These are phyloP conservation scores for Chorisops tibialis DNA, from an alignment of 2,888 invertebrate genomes.

Conservation along the genomic window DNA sequence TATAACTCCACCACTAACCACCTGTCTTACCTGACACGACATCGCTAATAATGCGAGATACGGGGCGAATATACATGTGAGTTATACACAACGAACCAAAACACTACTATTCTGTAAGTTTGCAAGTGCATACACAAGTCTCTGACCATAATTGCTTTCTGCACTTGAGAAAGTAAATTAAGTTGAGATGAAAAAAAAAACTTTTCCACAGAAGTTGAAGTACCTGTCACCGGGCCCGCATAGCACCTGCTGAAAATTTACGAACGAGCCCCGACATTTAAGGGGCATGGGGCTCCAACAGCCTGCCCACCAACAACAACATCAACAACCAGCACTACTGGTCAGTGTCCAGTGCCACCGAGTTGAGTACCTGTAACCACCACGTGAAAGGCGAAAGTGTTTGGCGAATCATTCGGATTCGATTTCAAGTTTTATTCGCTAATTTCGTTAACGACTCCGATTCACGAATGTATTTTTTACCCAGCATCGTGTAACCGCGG, in stretches of 20 bases:
- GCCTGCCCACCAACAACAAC: background rate
- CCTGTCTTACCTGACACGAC: too few species aligned
- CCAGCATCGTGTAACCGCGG: background rate
- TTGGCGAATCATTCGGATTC: background rate
- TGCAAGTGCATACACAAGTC: too few species aligned
- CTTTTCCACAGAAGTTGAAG: constrained; percentile 9
- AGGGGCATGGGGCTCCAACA: background rate
- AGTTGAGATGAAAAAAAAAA: background rate
- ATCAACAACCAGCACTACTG: constrained; percentile 2
- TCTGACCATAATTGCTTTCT: background rate
- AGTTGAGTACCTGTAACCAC: background rate
- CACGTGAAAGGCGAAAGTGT: constrained; percentile 24
- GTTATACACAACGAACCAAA: too few species aligned
- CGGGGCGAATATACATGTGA: too few species aligned
- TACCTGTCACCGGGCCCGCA: constrained; percentile 14
- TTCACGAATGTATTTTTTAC: too few species aligned
- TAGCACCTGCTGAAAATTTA: constrained; percentile 17
- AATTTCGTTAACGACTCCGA: background rate
- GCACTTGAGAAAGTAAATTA: constrained; percentile 19
- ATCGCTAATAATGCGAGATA: too few species aligned
- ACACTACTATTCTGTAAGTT: too few species aligned
- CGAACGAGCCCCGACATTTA: background rate
- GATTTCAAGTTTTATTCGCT: constrained; percentile 8
- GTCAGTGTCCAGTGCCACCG: constrained; percentile 1
- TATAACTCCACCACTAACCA: too few species aligned